phyloP scores from a whole-genome alignment of 2,797 vertebrate genomes.

The Protosalanx chinensis region DNA sequence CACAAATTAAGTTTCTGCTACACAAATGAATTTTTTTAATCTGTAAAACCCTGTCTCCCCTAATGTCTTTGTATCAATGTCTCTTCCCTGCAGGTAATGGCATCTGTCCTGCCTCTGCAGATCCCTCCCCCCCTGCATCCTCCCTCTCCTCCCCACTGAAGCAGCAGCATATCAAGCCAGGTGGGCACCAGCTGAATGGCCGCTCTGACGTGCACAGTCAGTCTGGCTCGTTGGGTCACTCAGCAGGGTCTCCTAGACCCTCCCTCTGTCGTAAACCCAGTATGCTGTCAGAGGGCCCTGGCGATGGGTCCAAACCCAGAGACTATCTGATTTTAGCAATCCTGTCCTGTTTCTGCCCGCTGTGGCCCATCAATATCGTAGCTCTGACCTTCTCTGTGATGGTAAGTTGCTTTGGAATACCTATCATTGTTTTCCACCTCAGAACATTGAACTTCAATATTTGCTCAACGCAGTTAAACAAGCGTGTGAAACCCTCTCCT shows the following conservation, averaged over 20 bases:
- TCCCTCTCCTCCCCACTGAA: conserved; percentile 32
- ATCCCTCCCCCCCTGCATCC: conserved; percentile 20
- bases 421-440: background rate
- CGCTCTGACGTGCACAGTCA: conserved; percentile 42
- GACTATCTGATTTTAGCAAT: conserved; percentile 77
- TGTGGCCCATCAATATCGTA: conserved; percentile 80
- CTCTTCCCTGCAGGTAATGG: conserved; percentile 37
- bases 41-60: too few species aligned
- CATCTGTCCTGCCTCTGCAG: conserved; percentile 19
- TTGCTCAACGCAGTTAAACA: too few species aligned
- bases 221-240: conserved; percentile 45
- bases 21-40: too few species aligned
- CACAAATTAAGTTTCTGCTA: too few species aligned
- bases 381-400: conserved; percentile 77
- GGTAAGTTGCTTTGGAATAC: conserved; percentile 46
- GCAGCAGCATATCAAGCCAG: conserved; percentile 23
- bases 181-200: conserved; percentile 37
- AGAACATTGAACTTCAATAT: too few species aligned
- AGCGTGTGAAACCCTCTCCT: too few species aligned
- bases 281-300: conserved; percentile 47
- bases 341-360: conserved; percentile 77
- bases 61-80: background rate
- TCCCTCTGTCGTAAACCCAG: conserved; percentile 71
- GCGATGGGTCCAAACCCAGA: conserved; percentile 67
- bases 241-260: conserved; percentile 62